phyloP scores from a whole-genome alignment of 2,113 vertebrate species.

The Lathamus discolor region DNA sequence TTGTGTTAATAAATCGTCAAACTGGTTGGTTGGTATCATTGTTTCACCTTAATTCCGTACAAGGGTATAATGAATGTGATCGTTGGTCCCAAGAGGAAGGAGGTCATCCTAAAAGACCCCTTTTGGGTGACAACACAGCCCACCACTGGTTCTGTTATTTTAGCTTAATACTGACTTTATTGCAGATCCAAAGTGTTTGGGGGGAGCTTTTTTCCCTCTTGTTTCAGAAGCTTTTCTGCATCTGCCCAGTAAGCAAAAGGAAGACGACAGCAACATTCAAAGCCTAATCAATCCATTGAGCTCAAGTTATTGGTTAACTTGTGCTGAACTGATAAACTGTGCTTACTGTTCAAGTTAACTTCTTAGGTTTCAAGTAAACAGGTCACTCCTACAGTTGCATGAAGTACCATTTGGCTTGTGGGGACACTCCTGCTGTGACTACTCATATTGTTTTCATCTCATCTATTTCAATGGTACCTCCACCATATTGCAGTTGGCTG shows the following conservation, averaged over 20 bases:
- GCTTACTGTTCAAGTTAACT: not conserved
- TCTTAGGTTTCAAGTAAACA: not conserved
- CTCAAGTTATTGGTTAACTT: not conserved
- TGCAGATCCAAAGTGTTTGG: not conserved
- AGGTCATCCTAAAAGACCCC: not conserved
- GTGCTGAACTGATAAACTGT: not conserved
- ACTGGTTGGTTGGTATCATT: not conserved
- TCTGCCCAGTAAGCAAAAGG: not conserved
- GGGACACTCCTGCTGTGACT: not conserved
- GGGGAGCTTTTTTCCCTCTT: not conserved
- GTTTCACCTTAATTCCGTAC: not conserved
- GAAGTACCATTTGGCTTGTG: not conserved
- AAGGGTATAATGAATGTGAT: not conserved
- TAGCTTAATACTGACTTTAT: not conserved
- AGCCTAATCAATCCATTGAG: not conserved
- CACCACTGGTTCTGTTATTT: not conserved
- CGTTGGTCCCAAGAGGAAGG: not conserved
- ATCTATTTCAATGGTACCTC: not conserved
- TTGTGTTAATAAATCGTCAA: not conserved
- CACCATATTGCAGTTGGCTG: not conserved
- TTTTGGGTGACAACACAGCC: not conserved
- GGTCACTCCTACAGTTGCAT: not conserved
- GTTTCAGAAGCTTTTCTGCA: not conserved
- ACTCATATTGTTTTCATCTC: not conserved
- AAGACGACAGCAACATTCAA: not conserved